Conservation (phyloP, 2,797 vertebrate species). For the Xyrichtys novacula region DNA sequence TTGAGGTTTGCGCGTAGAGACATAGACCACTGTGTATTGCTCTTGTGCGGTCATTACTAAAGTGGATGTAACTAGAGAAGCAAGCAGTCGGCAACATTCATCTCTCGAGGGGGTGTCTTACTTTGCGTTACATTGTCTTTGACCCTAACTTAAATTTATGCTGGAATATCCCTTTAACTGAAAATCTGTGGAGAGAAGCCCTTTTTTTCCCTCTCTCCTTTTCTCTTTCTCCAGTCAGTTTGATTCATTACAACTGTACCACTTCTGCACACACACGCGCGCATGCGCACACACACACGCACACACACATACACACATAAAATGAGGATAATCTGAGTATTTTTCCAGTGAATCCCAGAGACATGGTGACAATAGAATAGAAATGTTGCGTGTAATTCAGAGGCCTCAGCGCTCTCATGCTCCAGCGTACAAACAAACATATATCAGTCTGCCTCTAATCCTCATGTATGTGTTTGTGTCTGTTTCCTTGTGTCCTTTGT, state of each 20-base stretch:
- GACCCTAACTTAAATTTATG: too few relatives aligned
- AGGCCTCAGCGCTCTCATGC: neutral
- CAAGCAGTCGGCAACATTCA: too few relatives aligned
- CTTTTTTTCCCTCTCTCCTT: conserved; percentile 33
- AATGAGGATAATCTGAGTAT: conserved; percentile 44
- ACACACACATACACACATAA: conserved; percentile 3
- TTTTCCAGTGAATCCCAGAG: conserved; percentile 21
- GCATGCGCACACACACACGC: conserved; percentile 14
- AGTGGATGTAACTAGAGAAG: too few relatives aligned
- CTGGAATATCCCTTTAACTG: too few relatives aligned
- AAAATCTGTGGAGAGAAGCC: conserved; percentile 44
- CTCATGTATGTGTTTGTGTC: conserved; percentile 33
- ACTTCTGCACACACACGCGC: conserved; percentile 45
- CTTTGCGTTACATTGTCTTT: too few relatives aligned
- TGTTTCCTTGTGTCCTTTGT: conserved; percentile 20
- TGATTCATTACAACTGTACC: conserved; percentile 64
- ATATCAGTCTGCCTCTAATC: conserved; percentile 21
- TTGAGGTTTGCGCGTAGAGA: too few relatives aligned
- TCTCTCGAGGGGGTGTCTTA: too few relatives aligned
- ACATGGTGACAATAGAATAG: conserved; percentile 38
- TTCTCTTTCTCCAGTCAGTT: conserved; percentile 58
- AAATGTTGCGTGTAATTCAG: conserved; percentile 27
- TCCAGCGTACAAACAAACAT: conserved; percentile 4
- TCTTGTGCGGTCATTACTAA: too few relatives aligned
- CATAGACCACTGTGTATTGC: too few relatives aligned